Base-by-base conservation (phyloP, 2,113 vertebrate genomes). In the Myiozetetes cayanensis region DNA sequence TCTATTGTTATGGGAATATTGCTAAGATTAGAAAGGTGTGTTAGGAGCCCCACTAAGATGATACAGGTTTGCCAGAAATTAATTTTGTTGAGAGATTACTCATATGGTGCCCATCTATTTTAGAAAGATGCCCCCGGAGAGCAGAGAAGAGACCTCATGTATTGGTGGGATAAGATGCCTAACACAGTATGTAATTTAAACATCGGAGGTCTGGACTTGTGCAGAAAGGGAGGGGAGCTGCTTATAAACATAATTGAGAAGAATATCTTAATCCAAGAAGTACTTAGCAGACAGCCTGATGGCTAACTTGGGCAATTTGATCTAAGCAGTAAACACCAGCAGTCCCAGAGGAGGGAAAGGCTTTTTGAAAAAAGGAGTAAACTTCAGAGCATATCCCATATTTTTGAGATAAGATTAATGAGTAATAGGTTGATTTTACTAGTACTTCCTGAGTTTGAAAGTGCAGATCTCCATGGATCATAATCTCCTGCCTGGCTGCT, bases 391-490 rank as follows among this genome's bases (percentile, higher is more conserved):
- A 67, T 52, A 22, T 88, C 82, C 79, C 65, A 93, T 92, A 94
- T 96, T 86, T 90, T 80, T 47, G 27, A 93, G 95, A 96, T 93
- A 94, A 91, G 46, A 81, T 94, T 97, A 96, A 94, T 91, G 82
- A 94, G 90, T 91, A 96, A 93, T 96, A 52, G 30, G 47, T 91
- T 97, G 87, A 93, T 95, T 96, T 93, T 41, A 41, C 39, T 41
- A 41, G 82, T 95, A 90, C 44, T 96, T 94, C 93, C 94, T 94
- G 90, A 78, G 93, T 94, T 96, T 96, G 88, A 94, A 95, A 96
- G 94, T 93, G 74, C 85, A 95, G 67, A 76, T 95, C 41, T 96
- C 46, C 55, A 74, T 43, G 46, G 61, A 91, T 96, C 72, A 31
- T 50, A 73, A 73, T 47, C 78, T 80, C 67, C 61, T 76, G 82